Conservation (phyloP, 2,888 invertebrate species). For the Hetaerina titia region DNA sequence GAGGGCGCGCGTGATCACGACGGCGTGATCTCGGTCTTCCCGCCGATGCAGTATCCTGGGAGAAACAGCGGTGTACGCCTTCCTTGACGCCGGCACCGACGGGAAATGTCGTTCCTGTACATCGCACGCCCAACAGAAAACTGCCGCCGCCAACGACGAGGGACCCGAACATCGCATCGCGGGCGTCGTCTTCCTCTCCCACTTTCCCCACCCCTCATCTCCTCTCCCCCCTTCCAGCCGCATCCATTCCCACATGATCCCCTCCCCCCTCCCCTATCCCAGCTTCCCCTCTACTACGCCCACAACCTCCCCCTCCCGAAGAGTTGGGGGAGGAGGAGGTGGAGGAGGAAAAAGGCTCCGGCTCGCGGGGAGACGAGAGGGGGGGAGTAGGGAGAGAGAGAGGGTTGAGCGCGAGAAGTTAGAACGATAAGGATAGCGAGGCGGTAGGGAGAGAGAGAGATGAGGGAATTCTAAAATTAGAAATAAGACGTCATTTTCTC, state of each 20-base stretch:
- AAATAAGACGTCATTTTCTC: slow-evolving; percentile 16
- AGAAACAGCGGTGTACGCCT: not conserved
- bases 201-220: not conserved
- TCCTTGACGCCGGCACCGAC: not conserved
- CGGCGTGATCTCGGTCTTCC: not conserved
- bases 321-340: not conserved
- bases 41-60: slow-evolving; percentile 20
- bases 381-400: not conserved
- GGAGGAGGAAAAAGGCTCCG: not conserved
- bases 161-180: not conserved
- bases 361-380: not conserved
- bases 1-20: not conserved
- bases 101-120: not conserved
- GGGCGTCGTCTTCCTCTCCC: no score
- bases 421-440: slow-evolving; percentile 14
- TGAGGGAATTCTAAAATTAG: slow-evolving; percentile 17
- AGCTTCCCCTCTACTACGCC: not conserved
- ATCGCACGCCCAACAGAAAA: slow-evolving; percentile 50
- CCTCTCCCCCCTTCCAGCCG: not conserved
- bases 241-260: not conserved
- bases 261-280: not conserved
- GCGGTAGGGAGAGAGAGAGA: not conserved
- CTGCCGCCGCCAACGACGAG: not conserved
- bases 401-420: no score
- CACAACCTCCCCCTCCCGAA: not conserved